Base-by-base conservation (phyloP, 2,113 vertebrate genomes). In the Taurulus bubalis region DNA sequence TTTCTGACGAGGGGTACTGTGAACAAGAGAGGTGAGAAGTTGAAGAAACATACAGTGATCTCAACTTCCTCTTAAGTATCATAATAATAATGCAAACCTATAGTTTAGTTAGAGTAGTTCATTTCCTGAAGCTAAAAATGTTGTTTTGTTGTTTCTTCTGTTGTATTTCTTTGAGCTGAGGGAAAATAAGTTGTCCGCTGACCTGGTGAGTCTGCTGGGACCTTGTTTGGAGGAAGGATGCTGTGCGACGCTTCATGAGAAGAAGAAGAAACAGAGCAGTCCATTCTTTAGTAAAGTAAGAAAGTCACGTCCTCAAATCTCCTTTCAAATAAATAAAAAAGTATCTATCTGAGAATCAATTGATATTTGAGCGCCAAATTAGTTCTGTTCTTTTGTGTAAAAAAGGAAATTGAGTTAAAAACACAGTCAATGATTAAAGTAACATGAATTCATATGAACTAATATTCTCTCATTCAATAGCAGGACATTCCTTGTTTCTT, bases 191-290 rank as follows among this genome's bases (percentile, higher is more conserved):
- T 32, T 4, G 28, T 7, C 1, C 1, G 80, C 81, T 82, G 38
- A 94, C 93, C 91, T 92, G 66, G 69, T 76, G 75, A 82, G 26
- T 65, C 72, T 87, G 83, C 72, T 82, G 16, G 36, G 45, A 24
- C 34, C 63, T 60, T 53, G 76, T 34, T 49, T 85, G 34, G 32
- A 0, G 18, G 85, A 68, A 6, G 79, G 67, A 16, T 73, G 74
- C 36, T 7, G 63, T 18, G 38, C 1, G 6, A 70, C 42, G 59
- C 87, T 89, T 75, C 70, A 55, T 2, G 18, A 1, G 8, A 74
- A 26, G 70, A 18, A 60, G 36, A 30, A 15, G 15, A 32, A 15
- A 14, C 55, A 68, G 45, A 66, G 40, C 7, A 36, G 16, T 40
- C 4, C 8, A 0, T 66, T 65, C 2, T 36, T 49, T 26, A 30